Evolutionary conservation across 30 jellyfish, hydroid and myxozoan species (phyloP), one percentile per base, ranked within the genome.

Genomic region (Aurelia coerulea): DNA sequence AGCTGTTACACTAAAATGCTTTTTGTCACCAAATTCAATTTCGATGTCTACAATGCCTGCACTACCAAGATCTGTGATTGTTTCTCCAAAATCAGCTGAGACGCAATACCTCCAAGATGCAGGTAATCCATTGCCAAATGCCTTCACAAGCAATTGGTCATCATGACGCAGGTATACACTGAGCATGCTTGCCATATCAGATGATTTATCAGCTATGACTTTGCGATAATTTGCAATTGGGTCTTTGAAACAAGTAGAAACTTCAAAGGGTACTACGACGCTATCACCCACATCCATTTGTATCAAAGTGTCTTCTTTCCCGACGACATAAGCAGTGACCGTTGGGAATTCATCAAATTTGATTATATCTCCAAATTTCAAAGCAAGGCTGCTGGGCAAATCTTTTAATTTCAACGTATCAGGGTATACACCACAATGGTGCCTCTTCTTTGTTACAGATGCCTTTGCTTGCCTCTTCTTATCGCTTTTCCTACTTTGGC

Each of bases 321-420:
- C 86, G 42, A 71, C 73, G 50, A 73, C 86, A 49, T 83, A 83
- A 58, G 75, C 35, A 35, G 85, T 83, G 42, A 54, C 86, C 3
- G 59, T 56, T 41, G 86, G 80, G 81, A 49, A 70, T 62, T 83
- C 92, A 10, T 82, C 92, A 72, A 83, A 72, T n/a, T 70, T 70
- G 73, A 83, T 65, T 4, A 83, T 59, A 58, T 83, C 92, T 1
- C 92, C 92, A 56, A 68, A 60, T 29, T n/a, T 29, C 39, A 83
- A 42, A 33, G 19, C 49, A 34, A 70, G 64, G 80, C 34, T 65
- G 17, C 49, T 15, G 23, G 83, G 86, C 3, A 83, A 33, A 69
- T 66, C 50, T 16, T 62, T 64, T 10, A 76, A 39, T 18, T 41
- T 54, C n/a, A 83, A 17, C n/a, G 62, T 60, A 49, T 83, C 80